These are phyloP conservation scores for Peromyscus polionotus DNA, from an alignment of 2,113 vertebrate species.

Conservation along the genomic window DNA sequence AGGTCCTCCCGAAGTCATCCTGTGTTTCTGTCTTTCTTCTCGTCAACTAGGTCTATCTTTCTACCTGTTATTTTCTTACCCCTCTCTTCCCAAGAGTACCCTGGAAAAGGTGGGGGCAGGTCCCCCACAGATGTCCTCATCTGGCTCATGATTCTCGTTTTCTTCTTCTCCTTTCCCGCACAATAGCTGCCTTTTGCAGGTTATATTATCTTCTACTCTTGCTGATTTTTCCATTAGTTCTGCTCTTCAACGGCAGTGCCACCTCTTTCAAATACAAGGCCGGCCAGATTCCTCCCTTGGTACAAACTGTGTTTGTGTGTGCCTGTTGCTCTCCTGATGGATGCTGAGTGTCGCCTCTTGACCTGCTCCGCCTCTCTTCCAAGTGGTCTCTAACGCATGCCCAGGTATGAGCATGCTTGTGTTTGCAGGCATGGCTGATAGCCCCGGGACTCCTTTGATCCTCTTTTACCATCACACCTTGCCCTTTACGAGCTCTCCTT, in stretches of 20 bases:
- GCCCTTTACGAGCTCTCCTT: background rate
- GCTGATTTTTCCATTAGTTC: background rate
- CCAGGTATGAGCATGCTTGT: accelerated
- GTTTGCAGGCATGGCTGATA: background rate
- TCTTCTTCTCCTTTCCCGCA: background rate
- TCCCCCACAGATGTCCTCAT: no score
- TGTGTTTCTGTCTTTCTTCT: no score
- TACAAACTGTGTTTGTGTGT: background rate
- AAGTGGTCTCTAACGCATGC: no score
- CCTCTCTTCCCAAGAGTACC: no score
- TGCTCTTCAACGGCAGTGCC: background rate
- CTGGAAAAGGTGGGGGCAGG: no score
- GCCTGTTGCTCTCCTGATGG: background rate
- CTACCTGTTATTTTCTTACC: no score
- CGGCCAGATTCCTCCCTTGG: background rate
- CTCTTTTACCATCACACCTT: background rate
- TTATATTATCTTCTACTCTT: background rate
- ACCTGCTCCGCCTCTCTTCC: background rate
- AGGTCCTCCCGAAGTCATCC: no score
- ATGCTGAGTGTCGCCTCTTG: background rate
- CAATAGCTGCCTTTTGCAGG: background rate
- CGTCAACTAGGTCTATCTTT: no score
- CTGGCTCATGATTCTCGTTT: accelerated
- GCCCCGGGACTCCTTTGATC: accelerated
- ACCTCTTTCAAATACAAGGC: constrained; percentile 22